Conservation (phyloP, 2,888 invertebrate genomes). For the Schizaphis graminum region DNA sequence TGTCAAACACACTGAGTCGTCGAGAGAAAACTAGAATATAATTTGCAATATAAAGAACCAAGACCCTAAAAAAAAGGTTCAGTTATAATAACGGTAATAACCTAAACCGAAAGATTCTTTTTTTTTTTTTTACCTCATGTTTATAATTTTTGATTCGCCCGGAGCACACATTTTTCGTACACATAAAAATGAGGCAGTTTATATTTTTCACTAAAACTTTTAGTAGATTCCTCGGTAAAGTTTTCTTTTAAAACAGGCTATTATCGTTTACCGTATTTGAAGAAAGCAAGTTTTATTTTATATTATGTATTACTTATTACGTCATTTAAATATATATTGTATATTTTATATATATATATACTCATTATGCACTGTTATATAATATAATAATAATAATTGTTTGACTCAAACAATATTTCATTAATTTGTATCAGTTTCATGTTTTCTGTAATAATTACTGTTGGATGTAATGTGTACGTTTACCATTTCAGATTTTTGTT, state of each 20-base stretch:
- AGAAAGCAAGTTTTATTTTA: conserved; percentile 11
- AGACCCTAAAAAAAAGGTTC: conserved; percentile 40
- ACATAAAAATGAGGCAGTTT: conserved; percentile 52
- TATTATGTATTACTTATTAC: background rate
- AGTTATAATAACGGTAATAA: conserved; percentile 51
- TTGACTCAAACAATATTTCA: background rate
- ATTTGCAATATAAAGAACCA: conserved; percentile 43
- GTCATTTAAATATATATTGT: conserved; percentile 36
- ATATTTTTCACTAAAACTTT: conserved; percentile 52
- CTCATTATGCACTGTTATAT: background rate
- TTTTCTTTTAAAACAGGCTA: conserved; percentile 48
- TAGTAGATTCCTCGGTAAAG: conserved; percentile 24
- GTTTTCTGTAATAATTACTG: background rate
- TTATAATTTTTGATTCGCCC: conserved; percentile 57
- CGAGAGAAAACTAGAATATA: conserved; percentile 43
- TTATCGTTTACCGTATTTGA: conserved; percentile 49
- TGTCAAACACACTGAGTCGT: conserved; percentile 39
- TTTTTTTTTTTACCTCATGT: conserved; percentile 3
- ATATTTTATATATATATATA: background rate
- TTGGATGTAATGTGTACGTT: background rate
- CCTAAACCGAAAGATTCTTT: conserved; percentile 38
- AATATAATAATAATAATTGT: background rate
- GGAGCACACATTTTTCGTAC: conserved; percentile 27
- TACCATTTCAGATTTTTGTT: background rate
- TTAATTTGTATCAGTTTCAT: background rate